Evolutionary conservation across 2,888 invertebrate genomes (phyloP).

Genomic region (Globia sparganii): DNA sequence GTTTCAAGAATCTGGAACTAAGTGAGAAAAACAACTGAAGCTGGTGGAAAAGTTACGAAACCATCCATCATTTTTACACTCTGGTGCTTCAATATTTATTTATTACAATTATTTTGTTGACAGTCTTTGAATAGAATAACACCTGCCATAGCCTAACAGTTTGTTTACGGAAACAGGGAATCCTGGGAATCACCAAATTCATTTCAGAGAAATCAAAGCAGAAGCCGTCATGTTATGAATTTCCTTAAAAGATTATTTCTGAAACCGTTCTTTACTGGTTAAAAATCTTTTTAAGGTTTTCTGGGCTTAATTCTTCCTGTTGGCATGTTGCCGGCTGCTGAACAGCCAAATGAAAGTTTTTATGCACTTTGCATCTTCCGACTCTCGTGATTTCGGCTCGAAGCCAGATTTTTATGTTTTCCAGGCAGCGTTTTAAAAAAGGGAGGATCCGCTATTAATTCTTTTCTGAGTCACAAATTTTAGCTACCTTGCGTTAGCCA

Average conservation of each 20-base stretch:
- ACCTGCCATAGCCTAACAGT: neutral
- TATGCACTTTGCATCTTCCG: slow-evolving; percentile 24
- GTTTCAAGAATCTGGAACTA: slow-evolving; percentile 22
- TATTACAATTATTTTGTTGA: neutral
- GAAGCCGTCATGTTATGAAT: neutral
- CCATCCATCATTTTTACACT: slow-evolving; percentile 41
- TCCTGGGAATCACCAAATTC: neutral
- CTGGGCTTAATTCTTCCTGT: slow-evolving; percentile 22
- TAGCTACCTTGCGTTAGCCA: neutral
- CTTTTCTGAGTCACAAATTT: neutral
- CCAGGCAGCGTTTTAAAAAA: neutral
- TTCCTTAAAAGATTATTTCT: neutral
- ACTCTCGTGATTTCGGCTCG: slow-evolving; percentile 32
- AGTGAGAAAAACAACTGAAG: slow-evolving; percentile 31
- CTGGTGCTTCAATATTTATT: neutral
- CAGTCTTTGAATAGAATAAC: neutral
- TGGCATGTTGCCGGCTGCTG: slow-evolving; percentile 47
- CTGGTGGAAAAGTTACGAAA: slow-evolving; percentile 31
- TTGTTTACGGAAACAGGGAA: neutral
- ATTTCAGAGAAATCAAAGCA: neutral
- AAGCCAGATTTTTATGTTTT: slow-evolving; percentile 32
- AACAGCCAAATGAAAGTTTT: slow-evolving; percentile 31
- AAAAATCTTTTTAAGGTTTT: slow-evolving; percentile 25
- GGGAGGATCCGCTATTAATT: neutral
- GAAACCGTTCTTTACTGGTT: neutral